Base-by-base conservation (phyloP, 1,140 invertebrate species). In the Epicauta chinensis region DNA sequence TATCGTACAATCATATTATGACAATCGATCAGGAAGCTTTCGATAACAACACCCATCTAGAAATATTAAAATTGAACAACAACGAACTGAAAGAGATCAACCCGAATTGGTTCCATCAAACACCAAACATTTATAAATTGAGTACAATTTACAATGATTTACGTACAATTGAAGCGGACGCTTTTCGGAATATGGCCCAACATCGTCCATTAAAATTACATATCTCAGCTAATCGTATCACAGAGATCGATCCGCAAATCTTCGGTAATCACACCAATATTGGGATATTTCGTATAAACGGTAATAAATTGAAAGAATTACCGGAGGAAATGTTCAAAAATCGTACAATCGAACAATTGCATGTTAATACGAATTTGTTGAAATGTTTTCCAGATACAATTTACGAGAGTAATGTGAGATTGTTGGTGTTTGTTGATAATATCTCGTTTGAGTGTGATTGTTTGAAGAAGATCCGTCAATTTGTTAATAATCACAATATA, bases 71-170 rank as follows among this genome's bases (percentile, higher is more conserved):
- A 13, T 34, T 60, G 3, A 60, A 51, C 36, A 35, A 60, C 30
- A 60, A 60, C 38, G 37, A 37, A 16, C 46, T 60, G 6, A 60
- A 56, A 39, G 41, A 53, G 17, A 44, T 60, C 23, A 44, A 54
- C 35, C 44, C 55, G 0, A 39, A 46, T 37, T 60, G 58, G 58
- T 60, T 60, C 16, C 15, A 13, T 4, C 50, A 54, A 16, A 51
- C 38, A 10, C 53, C 57, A 10, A 54, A 54, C 16, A 46, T 60
- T n/a, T 57, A 56, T 17, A 51, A 60, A 34, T 32, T 60, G 1
- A 57, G 51, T 36, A 35, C 42, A 0, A 43, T 60, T 23, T 57
- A 57, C 32, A 60, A 60, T 23, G 55, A 60, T n/a, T 42, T 60
- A 36, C 51, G 45, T 2, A 43, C 10, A n/a, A 42, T 60, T 6